These are phyloP conservation scores for Arbacia lixula DNA, from an alignment of 53 echinoderm and acorn worm species.

Conservation along the genomic window DNA sequence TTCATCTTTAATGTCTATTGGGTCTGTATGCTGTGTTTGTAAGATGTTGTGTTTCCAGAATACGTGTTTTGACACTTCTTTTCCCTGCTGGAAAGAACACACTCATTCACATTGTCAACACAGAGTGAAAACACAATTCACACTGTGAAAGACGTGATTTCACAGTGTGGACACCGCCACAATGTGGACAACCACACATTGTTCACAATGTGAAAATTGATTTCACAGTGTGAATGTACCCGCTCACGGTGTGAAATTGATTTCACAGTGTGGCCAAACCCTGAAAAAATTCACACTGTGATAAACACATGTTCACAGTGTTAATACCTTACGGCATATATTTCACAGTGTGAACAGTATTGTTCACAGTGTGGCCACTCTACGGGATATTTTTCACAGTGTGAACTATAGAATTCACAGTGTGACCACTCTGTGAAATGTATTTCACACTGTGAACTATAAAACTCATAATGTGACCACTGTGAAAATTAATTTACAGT, in stretches of 20 bases:
- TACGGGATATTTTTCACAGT: background rate
- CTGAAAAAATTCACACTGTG: background rate
- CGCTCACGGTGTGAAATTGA: background rate
- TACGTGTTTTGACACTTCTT: too few species aligned
- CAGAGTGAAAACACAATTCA: too few species aligned
- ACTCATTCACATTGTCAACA: too few species aligned
- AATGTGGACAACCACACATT: too few species aligned
- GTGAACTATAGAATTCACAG: background rate
- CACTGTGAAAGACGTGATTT: too few species aligned
- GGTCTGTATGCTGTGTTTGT: too few species aligned
- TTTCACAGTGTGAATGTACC: background rate
- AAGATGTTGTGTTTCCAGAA: too few species aligned
- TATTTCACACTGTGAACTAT: background rate
- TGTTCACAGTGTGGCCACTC: background rate
- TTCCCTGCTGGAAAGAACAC: too few species aligned
- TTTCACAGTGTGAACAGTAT: background rate
- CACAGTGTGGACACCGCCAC: too few species aligned
- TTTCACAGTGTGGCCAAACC: background rate
- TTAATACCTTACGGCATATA: background rate
- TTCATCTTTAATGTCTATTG: too few species aligned
- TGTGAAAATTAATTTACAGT: background rate
- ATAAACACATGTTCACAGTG: background rate
- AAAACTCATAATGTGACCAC: background rate
- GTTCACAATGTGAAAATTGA: background rate
- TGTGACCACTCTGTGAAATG: background rate